Percentiles rank a stretch among this genome's conserved stretches.
Evolutionary conservation across 2,888 invertebrate genomes (phyloP).

Genomic region (Caprella mutica): DNA sequence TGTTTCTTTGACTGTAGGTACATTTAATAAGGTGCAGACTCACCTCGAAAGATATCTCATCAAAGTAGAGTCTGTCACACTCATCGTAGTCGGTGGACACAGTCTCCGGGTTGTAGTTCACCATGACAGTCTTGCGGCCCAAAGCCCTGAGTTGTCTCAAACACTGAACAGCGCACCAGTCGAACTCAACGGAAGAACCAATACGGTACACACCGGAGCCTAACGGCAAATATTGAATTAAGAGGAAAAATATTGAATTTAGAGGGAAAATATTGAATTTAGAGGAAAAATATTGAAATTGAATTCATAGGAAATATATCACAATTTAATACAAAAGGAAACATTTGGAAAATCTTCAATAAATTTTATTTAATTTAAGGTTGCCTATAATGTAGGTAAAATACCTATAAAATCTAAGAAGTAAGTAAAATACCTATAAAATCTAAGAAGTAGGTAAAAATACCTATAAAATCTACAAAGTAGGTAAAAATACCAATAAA

Average conservation of each 20-base stretch:
- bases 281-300: not conserved
- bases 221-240: not conserved
- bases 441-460: no score
- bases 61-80: constrained; percentile 96
- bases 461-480: no score
- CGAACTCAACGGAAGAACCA: constrained; percentile 98
- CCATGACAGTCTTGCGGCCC: constrained; percentile 86
- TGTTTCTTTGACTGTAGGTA: not conserved
- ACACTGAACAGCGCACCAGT: constrained; percentile 98
- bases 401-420: no score
- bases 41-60: constrained; percentile 94
- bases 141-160: constrained; percentile 76
- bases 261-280: no score
- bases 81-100: constrained; percentile 99
- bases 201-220: constrained; percentile 66
- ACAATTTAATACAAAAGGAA: no score
- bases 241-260: not conserved
- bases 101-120: constrained; percentile 98
- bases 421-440: no score
- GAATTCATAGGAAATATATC: no score
- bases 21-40: not conserved
- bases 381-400: no score
- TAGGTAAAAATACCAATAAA: no score
- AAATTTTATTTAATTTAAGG: no score
- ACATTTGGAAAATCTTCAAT: no score